Conservation (phyloP, 2,797 vertebrate species). For the Strix occidentalis region DNA sequence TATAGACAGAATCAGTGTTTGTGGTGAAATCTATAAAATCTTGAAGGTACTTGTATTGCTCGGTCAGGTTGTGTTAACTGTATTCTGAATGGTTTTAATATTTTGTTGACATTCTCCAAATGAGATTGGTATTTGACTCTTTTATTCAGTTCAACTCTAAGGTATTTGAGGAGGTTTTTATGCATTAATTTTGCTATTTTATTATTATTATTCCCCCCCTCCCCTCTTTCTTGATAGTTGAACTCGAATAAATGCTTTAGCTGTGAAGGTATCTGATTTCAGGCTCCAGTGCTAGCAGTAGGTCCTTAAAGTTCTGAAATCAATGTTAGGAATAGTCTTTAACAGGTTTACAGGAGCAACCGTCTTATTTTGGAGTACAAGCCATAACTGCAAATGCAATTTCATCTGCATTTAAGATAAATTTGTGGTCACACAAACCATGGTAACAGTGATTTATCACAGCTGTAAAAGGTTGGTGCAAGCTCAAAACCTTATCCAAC, state of each 20-base stretch:
- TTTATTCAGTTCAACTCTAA: background rate
- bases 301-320: background rate
- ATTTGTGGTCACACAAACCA: background rate
- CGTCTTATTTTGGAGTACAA: background rate
- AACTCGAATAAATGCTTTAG: background rate
- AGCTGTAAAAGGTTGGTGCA: background rate
- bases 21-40: background rate
- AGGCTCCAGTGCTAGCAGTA: background rate
- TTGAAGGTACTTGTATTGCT: background rate
- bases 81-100: background rate
- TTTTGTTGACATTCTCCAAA: background rate
- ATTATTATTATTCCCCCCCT: background rate
- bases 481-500: background rate
- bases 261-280: background rate
- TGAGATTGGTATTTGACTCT: background rate
- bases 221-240: background rate
- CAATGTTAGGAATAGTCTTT: background rate
- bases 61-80: background rate
- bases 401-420: slow-evolving; percentile 9
- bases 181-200: background rate
- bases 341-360: background rate
- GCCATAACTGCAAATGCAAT: background rate
- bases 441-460: slow-evolving; percentile 27
- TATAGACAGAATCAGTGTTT: background rate
- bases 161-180: background rate